phyloP scores from a whole-genome alignment of 2,797 vertebrate species.

The Danionella dracula region DNA sequence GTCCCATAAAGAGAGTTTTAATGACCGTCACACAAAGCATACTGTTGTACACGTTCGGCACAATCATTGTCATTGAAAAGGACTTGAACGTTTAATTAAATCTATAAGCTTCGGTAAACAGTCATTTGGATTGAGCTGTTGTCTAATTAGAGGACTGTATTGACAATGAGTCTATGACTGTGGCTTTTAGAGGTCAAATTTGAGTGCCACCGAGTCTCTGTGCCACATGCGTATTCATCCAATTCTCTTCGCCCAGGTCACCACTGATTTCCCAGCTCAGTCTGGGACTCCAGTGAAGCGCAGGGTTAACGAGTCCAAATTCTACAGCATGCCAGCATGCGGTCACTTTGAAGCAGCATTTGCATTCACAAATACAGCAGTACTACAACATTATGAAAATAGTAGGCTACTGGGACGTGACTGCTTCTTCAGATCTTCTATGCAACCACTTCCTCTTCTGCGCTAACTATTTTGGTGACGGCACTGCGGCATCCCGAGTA shows the following conservation, averaged over 20 bases:
- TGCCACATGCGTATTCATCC: constrained; percentile 20
- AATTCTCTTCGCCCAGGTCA: not conserved
- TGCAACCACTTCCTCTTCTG: constrained; percentile 39
- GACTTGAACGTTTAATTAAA: constrained; percentile 36
- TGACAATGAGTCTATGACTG: constrained; percentile 12
- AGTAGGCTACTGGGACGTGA: constrained; percentile 28
- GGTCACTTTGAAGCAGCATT: constrained; percentile 42
- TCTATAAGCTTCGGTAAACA: constrained; percentile 40
- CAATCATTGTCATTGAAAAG: constrained; percentile 44
- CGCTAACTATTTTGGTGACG: constrained; percentile 31
- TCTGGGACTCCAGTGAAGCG: constrained; percentile 13
- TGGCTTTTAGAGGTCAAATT: constrained; percentile 9
- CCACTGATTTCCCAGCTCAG: constrained; percentile 2
- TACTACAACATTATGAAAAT: constrained; percentile 32
- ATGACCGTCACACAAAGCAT: constrained; percentile 47
- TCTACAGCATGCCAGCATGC: constrained; percentile 7
- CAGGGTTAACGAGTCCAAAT: constrained; percentile 10
- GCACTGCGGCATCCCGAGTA: not conserved
- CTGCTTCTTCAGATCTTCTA: constrained; percentile 35
- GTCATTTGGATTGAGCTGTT: constrained; percentile 32
- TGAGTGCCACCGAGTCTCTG: not conserved
- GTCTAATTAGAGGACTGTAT: constrained; percentile 20
- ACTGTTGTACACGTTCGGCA: constrained; percentile 39
- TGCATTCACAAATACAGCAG: constrained; percentile 33
- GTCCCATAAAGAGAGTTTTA: constrained; percentile 45